Conservation (phyloP, 2,113 vertebrate species). For the Rhizomys pruinosus region DNA sequence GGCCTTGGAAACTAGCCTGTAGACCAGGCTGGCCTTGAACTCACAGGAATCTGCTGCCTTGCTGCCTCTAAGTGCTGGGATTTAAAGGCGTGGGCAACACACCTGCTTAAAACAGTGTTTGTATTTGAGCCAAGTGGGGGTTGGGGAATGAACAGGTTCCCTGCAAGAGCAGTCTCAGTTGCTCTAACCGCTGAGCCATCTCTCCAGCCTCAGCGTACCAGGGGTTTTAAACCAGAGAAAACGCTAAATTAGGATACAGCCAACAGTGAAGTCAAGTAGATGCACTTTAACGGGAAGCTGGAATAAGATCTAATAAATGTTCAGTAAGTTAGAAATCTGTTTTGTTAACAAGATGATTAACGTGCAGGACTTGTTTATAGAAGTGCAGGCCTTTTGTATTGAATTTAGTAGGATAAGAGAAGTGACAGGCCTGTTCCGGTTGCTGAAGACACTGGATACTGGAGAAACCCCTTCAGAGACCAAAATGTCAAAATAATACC, state of each 20-base stretch:
- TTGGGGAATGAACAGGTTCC: no score
- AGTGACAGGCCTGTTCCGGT: constrained; percentile 96
- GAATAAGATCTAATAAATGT: neutral
- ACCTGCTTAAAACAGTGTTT: no score
- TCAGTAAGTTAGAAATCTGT: constrained; percentile 15
- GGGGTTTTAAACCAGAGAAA: constrained; percentile 40
- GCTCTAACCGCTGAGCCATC: no score
- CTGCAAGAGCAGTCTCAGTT: no score
- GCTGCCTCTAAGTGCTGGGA: no score
- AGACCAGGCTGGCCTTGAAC: no score
- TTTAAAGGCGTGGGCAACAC: no score
- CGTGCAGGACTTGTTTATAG: constrained; percentile 99
- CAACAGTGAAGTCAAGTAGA: constrained; percentile 27
- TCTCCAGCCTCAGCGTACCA: no score
- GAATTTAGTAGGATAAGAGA: constrained; percentile 99
- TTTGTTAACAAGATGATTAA: constrained; percentile 99
- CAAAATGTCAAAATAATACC: constrained; percentile 91
- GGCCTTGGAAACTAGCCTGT: no score
- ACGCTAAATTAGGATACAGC: neutral
- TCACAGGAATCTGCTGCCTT: no score
- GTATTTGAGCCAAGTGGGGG: no score
- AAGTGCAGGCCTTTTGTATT: constrained; percentile 99
- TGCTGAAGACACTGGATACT: constrained; percentile 97
- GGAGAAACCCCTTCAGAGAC: constrained; percentile 93
- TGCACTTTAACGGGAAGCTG: constrained; percentile 47